phyloP scores from a whole-genome alignment of 2,797 vertebrate genomes.

The Sebastes diploproa region DNA sequence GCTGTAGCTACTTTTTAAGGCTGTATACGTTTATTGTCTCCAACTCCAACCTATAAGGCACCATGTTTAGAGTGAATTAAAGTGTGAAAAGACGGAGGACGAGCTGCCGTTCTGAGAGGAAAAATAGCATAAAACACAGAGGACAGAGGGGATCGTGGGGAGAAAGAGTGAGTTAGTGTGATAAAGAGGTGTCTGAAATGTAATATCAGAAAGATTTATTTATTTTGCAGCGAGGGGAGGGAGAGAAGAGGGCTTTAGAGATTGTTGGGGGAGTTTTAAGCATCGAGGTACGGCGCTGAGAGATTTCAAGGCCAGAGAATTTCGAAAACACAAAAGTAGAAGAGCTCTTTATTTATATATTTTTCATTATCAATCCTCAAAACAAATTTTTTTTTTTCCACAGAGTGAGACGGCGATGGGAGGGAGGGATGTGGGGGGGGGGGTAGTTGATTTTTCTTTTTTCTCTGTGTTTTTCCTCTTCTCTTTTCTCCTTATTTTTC shows the following conservation, averaged over 20 bases:
- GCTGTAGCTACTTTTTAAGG: background rate
- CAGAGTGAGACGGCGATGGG: background rate
- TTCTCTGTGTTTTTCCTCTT: constrained; percentile 62
- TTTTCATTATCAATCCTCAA: constrained; percentile 82
- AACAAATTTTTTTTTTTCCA: constrained; percentile 75
- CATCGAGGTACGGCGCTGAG: constrained; percentile 56
- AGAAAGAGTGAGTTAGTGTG: constrained; percentile 43
- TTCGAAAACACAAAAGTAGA: constrained; percentile 69
- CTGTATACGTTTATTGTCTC: background rate
- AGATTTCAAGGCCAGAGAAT: constrained; percentile 77
- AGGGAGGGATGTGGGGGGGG: background rate
- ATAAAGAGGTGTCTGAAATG: constrained; percentile 80
- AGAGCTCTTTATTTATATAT: constrained; percentile 49
- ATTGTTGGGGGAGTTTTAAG: constrained; percentile 69
- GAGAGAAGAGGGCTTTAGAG: constrained; percentile 45
- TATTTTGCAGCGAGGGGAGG: constrained; percentile 67
- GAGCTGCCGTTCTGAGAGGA: constrained; percentile 34
- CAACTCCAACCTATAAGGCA: constrained; percentile 1
- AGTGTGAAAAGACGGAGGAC: background rate
- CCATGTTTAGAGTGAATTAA: constrained; percentile 13
- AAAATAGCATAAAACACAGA: constrained; percentile 49
- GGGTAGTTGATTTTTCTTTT: constrained; percentile 71
- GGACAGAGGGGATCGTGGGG: constrained; percentile 45
- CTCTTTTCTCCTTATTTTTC: constrained; percentile 80
- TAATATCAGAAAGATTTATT: constrained; percentile 84